A percentile compares a stretch with the other conserved stretches of the same genome.
Conservation (phyloP, 2,888 invertebrate genomes). For the Chymomyza fuscimana region DNA sequence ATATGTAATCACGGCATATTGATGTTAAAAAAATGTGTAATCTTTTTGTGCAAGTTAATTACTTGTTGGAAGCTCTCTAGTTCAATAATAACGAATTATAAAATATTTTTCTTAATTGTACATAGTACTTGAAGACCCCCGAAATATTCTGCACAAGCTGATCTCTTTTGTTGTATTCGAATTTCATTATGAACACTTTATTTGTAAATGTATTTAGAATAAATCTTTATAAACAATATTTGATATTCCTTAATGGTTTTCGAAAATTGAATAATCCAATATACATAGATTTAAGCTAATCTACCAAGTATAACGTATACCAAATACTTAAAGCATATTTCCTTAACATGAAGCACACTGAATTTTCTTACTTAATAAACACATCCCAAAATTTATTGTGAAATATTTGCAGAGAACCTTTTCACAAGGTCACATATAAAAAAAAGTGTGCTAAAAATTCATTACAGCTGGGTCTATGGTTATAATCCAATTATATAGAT, state of each 20-base stretch:
- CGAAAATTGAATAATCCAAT: not conserved
- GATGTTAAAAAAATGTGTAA: slow-evolving; percentile 28
- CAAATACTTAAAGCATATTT: slow-evolving; percentile 28
- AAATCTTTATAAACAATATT: not conserved
- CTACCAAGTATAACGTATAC: not conserved
- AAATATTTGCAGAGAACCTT: too few relatives aligned
- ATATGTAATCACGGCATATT: slow-evolving; percentile 1
- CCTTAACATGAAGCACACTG: slow-evolving; percentile 60
- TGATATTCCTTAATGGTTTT: not conserved
- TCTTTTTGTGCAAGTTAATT: slow-evolving; percentile 30
- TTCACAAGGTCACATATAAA: too few relatives aligned
- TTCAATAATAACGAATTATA: slow-evolving; percentile 45
- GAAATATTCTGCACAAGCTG: slow-evolving; percentile 39
- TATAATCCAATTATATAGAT: too few relatives aligned
- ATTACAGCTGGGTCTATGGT: too few relatives aligned
- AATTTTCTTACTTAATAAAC: slow-evolving; percentile 43
- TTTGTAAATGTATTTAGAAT: not conserved
- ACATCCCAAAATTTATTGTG: slow-evolving; percentile 46
- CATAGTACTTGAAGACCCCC: slow-evolving; percentile 54
- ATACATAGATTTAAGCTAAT: not conserved
- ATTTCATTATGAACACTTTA: not conserved
- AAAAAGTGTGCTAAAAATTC: too few relatives aligned
- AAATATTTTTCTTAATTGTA: slow-evolving; percentile 35
- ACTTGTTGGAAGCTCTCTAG: slow-evolving; percentile 68
- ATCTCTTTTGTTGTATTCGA: slow-evolving; percentile 22